Conservation (phyloP, 2,797 vertebrate species). For the Perodicticus potto region DNA sequence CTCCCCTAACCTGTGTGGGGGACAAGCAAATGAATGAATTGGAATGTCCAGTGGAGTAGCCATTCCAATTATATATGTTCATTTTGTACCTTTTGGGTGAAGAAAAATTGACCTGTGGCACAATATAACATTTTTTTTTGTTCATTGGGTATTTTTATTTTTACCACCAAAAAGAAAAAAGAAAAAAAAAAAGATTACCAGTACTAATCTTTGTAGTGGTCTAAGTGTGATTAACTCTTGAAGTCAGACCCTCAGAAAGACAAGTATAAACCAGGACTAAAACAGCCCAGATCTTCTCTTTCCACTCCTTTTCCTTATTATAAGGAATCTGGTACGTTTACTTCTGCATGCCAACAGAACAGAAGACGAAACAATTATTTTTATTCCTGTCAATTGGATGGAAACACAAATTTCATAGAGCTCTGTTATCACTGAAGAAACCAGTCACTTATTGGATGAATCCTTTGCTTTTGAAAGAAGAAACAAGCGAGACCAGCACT, state of each 20-base stretch:
- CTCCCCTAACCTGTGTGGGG: background rate
- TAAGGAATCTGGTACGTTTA: slow-evolving; percentile 49
- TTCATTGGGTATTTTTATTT: slow-evolving; percentile 74
- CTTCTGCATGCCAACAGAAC: slow-evolving; percentile 1
- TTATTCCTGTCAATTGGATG: slow-evolving; percentile 1
- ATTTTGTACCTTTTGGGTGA: slow-evolving; percentile 64
- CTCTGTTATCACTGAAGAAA: slow-evolving; percentile 53
- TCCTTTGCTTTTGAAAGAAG: too few species aligned
- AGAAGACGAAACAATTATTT: slow-evolving; percentile 31
- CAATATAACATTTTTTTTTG: slow-evolving; percentile 75
- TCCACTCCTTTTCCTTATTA: slow-evolving; percentile 6
- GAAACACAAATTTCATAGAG: slow-evolving; percentile 53
- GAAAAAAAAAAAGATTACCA: slow-evolving; percentile 63
- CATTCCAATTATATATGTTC: slow-evolving; percentile 48
- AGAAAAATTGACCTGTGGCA: slow-evolving; percentile 62
- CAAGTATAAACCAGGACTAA: slow-evolving; percentile 58
- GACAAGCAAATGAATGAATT: slow-evolving; percentile 13
- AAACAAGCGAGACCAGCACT: too few species aligned
- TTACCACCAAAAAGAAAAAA: slow-evolving; percentile 70
- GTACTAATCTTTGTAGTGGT: slow-evolving; percentile 75
- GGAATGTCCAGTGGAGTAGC: background rate
- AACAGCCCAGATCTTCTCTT: slow-evolving; percentile 53
- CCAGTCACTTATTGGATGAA: too few species aligned
- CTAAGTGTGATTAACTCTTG: slow-evolving; percentile 62
- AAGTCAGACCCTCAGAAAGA: slow-evolving; percentile 80